Conservation (phyloP, 2,888 invertebrate genomes). For the Leptinotarsa peninsularis region DNA sequence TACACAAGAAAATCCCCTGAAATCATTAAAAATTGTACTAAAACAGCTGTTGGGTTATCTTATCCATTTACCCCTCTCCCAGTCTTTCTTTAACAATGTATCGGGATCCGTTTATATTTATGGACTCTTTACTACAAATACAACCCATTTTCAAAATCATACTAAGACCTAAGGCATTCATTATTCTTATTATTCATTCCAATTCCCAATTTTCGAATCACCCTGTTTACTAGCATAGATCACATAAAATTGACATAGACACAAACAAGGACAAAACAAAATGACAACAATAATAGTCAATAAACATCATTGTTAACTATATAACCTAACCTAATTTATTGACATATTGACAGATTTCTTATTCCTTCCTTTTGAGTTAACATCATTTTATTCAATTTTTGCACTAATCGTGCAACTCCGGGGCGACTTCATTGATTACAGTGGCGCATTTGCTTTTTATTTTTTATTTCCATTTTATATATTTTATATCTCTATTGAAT, state of each 20-base stretch:
- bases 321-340: no score
- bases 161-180: slow-evolving; percentile 79
- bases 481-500: no score
- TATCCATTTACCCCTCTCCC: slow-evolving; percentile 77
- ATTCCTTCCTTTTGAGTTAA: no score
- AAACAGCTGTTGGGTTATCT: slow-evolving; percentile 39
- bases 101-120: slow-evolving; percentile 77
- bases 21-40: slow-evolving; percentile 49
- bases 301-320: no score
- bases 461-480: no score
- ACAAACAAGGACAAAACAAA: neutral
- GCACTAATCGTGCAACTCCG: no score
- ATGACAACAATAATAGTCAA: neutral
- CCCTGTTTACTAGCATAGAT: neutral
- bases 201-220: neutral
- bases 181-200: slow-evolving; percentile 55
- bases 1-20: slow-evolving; percentile 85
- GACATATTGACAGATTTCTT: no score
- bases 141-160: slow-evolving; percentile 81
- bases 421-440: no score
- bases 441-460: no score
- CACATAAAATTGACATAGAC: neutral
- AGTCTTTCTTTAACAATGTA: slow-evolving; percentile 78
- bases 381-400: no score
- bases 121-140: slow-evolving; percentile 78